Percentiles rank a stretch among this genome's conserved stretches.
Conservation (phyloP, 2,888 invertebrate genomes). For the Clostera curtula region DNA sequence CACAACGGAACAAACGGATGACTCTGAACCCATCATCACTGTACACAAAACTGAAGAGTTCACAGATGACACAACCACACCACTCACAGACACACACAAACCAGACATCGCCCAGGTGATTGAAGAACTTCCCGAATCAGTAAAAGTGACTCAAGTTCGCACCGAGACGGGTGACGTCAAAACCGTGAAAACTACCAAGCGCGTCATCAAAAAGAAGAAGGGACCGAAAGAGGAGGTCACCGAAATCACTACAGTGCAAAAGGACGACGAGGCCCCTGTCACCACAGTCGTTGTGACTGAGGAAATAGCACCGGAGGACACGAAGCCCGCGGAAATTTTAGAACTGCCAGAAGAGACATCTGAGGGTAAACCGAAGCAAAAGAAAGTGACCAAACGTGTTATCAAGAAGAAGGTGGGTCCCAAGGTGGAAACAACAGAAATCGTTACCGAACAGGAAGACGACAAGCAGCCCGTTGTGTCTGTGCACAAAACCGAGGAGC, state of each 20-base stretch:
- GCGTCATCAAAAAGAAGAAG: slow-evolving; percentile 52
- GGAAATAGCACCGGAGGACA: slow-evolving; percentile 2
- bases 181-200: slow-evolving; percentile 46
- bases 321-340: slow-evolving; percentile 10
- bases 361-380: slow-evolving; percentile 33
- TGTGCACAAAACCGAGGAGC: slow-evolving; percentile 28
- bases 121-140: slow-evolving; percentile 30
- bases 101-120: slow-evolving; percentile 2
- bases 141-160: slow-evolving; percentile 45
- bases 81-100: slow-evolving; percentile 7
- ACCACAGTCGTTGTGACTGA: slow-evolving; percentile 7
- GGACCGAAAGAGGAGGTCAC: slow-evolving; percentile 56
- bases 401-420: slow-evolving; percentile 32
- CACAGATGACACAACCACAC: slow-evolving; percentile 9
- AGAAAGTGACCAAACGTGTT: slow-evolving; percentile 11
- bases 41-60: slow-evolving; percentile 21
- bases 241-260: slow-evolving; percentile 19
- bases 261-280: slow-evolving; percentile 29
- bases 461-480: slow-evolving; percentile 19
- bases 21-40: slow-evolving; percentile 22
- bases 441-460: slow-evolving; percentile 16
- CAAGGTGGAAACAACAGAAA: slow-evolving; percentile 55
- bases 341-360: slow-evolving; percentile 29
- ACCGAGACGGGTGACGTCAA: slow-evolving; percentile 37
- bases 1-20: slow-evolving; percentile 14